Evolutionary conservation across 2,888 invertebrate species (phyloP), one percentile per base, ranked within the genome.

Genomic region (Epiblema foenella): DNA sequence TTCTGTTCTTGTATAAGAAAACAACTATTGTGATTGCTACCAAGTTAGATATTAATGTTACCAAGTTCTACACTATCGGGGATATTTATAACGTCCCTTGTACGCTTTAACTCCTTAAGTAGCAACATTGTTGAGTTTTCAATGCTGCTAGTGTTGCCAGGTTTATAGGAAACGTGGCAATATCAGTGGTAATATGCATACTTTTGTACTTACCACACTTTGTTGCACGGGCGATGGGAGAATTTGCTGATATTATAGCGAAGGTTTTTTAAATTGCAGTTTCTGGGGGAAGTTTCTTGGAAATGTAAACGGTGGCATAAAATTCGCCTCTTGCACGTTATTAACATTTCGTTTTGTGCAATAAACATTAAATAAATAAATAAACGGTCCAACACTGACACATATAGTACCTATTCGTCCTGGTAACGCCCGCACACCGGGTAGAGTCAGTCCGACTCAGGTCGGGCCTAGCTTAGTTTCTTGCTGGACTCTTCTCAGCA

Each of bases 121-220:
- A 49, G 46, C 65, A 68, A 76, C 75, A 73, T 68, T 76, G 76
- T 76, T 57, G 59, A 72, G 68, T 69, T 71, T 75, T 75, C 75
- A 75, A 76, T 77, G 73, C 74, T 73, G 74, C 71, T 56, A 74
- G 71, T 69, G 64, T 54, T 54, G 39, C 8, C 68, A 64, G 73
- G 76, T 75, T 77, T 74, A 75, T 69, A 52, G 52, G 17, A n/a
- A 8, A 24, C 51, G 33, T 54, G 46, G 42, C 62, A 64, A 73
- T 74, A 73, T 75, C 72, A 29, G 33, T 46, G 74, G 18, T 20
- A 62, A 66, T 62, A 67, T 57, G 56, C 71, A 62, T 67, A 62
- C 56, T 71, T 71, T 67, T 29, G 2, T 66, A 60, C 66, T 70
- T 57, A 67, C 42, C 18, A 9, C 20, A 71, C 66, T 39, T 70